A percentile compares a stretch with the other conserved stretches of the same genome.
phyloP scores from a whole-genome alignment of 1,140 invertebrate genomes.

The Popillia japonica region DNA sequence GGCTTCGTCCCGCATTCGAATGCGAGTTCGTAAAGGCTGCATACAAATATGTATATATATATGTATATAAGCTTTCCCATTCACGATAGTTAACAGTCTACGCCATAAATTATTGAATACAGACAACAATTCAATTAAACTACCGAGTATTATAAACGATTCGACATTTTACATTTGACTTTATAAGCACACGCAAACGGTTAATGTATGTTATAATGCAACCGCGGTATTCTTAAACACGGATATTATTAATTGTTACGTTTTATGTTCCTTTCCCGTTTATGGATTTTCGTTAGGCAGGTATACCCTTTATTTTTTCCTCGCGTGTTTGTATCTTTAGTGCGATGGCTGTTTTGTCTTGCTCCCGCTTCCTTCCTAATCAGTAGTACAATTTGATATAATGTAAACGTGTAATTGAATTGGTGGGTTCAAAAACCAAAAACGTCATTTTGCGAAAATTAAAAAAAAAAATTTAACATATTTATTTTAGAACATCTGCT shows the following conservation, averaged over 20 bases:
- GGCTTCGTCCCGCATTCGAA: background rate
- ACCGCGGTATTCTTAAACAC: constrained; percentile 17
- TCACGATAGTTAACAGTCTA: constrained; percentile 26
- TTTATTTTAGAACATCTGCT: too few relatives aligned
- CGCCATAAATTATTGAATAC: constrained; percentile 26
- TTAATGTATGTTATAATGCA: constrained; percentile 35
- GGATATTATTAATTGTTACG: constrained; percentile 26
- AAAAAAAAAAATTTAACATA: too few relatives aligned
- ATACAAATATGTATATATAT: background rate
- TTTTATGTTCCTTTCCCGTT: constrained; percentile 11
- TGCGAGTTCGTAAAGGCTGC: background rate
- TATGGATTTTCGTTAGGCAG: constrained; percentile 21
- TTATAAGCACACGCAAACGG: constrained; percentile 29
- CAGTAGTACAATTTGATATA: constrained; percentile 14
- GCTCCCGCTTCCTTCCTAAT: background rate
- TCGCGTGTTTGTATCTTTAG: constrained; percentile 24
- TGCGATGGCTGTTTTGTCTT: background rate
- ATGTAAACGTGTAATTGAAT: background rate
- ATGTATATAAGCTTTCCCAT: background rate
- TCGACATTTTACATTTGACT: constrained; percentile 32
- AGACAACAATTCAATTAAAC: constrained; percentile 38
- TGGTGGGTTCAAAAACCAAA: too few relatives aligned
- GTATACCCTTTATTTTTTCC: constrained; percentile 22
- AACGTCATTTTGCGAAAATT: too few relatives aligned
- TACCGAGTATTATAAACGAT: constrained; percentile 31